Percentiles rank a stretch among this genome's conserved stretches.
Conservation (phyloP, 2,888 invertebrate species). For the Drosophila longiperda region DNA sequence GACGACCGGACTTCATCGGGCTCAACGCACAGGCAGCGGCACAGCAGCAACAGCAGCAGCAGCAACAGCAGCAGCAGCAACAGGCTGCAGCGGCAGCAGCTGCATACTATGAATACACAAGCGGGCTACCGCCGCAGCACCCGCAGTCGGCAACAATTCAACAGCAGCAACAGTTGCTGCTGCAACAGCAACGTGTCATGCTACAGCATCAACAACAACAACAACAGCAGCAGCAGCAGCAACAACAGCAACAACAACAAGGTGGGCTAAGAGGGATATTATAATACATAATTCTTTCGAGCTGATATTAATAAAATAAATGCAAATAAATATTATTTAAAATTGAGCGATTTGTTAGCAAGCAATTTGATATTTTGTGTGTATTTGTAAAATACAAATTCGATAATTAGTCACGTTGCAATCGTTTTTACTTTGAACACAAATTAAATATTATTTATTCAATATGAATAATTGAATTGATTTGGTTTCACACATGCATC, state of each 20-base stretch:
- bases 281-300: too few species aligned
- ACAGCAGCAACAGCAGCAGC: constrained; percentile 77
- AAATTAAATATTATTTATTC: too few species aligned
- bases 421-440: too few species aligned
- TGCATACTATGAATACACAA: constrained; percentile 85
- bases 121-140: constrained; percentile 84
- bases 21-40: constrained; percentile 86
- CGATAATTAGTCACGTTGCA: too few species aligned
- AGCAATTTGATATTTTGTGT: too few species aligned
- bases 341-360: too few species aligned
- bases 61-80: constrained; percentile 78
- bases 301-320: too few species aligned
- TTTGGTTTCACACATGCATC: too few species aligned
- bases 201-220: constrained; percentile 80
- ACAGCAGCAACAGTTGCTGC: constrained; percentile 82
- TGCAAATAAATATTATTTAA: too few species aligned
- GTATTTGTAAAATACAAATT: too few species aligned
- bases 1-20: constrained; percentile 94
- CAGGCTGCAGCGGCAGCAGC: constrained; percentile 79
- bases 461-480: too few species aligned
- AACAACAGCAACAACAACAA: constrained; percentile 57
- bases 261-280: constrained; percentile 53
- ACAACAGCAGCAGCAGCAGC: constrained; percentile 73
- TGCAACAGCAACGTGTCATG: constrained; percentile 84
- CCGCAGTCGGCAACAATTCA: constrained; percentile 84